Percentiles rank a stretch among this genome's conserved stretches.
phyloP scores from a whole-genome alignment of 2,888 invertebrate genomes.

The Cryptophagus acutangulus region DNA sequence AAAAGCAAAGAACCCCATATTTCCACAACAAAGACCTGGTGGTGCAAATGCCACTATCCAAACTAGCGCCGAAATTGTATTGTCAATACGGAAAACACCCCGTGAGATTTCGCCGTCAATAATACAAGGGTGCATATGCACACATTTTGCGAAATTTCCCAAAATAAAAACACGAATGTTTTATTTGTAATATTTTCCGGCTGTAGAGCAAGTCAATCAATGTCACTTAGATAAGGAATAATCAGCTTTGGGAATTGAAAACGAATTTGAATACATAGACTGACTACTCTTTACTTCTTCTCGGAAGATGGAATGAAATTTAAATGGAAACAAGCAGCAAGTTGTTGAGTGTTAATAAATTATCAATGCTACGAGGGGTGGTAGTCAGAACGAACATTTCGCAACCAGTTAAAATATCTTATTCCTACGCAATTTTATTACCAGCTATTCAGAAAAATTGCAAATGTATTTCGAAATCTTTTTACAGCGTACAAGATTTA shows the following conservation, averaged over 20 bases:
- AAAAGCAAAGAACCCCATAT: conserved; percentile 3
- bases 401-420: no score
- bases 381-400: no score
- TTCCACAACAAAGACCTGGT: conserved; percentile 6
- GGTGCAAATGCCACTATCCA: background rate
- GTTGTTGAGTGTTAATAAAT: conserved; percentile 24
- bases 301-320: conserved; percentile 30
- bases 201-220: conserved; percentile 29
- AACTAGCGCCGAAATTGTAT: background rate
- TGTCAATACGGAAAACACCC: background rate
- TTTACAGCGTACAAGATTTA: no score
- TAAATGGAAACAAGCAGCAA: conserved; percentile 21
- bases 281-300: no score
- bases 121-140: background rate
- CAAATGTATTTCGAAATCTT: no score
- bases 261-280: conserved; percentile 32
- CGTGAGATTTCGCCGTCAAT: background rate
- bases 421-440: no score
- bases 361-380: no score
- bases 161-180: background rate
- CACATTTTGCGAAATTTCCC: background rate
- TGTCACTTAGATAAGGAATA: conserved; percentile 36
- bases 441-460: no score
- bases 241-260: conserved; percentile 35
- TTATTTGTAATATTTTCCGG: background rate